Evolutionary conservation across 1,140 invertebrate genomes (phyloP).

Genomic region (Caenorhabditis inopinata): DNA sequence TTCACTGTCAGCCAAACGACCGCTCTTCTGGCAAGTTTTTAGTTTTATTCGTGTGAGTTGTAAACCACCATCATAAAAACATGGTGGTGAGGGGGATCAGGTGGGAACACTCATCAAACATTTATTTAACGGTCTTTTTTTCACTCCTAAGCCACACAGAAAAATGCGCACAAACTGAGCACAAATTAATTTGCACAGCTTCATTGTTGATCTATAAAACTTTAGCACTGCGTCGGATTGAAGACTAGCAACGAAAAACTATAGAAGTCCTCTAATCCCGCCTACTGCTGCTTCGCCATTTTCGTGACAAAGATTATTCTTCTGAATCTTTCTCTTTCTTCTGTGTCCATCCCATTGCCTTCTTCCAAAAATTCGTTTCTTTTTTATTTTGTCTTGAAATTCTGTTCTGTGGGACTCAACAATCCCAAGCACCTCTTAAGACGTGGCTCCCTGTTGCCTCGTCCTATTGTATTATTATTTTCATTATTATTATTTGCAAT

Average conservation of each 20-base stretch:
- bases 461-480: neutral
- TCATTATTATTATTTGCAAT: neutral
- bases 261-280: conserved; percentile 25
- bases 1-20: no score
- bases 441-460: neutral
- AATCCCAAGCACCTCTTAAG: conserved; percentile 32
- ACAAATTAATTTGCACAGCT: conserved; percentile 19
- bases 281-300: conserved; percentile 15
- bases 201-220: conserved; percentile 29
- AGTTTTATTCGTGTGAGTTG: conserved; percentile 9
- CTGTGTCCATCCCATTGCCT: neutral
- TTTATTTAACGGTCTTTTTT: neutral
- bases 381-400: conserved; percentile 23
- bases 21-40: no score
- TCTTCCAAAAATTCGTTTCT: neutral
- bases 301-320: conserved; percentile 33
- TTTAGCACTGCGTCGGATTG: neutral
- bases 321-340: neutral
- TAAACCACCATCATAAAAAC: neutral
- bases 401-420: conserved; percentile 11
- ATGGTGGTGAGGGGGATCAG: neutral
- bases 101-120: neutral
- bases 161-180: neutral
- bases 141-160: neutral
- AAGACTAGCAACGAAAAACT: conserved; percentile 14